These are phyloP conservation scores for Drosophila albomicans DNA, from an alignment of 1,140 invertebrate species.

Conservation along the genomic window DNA sequence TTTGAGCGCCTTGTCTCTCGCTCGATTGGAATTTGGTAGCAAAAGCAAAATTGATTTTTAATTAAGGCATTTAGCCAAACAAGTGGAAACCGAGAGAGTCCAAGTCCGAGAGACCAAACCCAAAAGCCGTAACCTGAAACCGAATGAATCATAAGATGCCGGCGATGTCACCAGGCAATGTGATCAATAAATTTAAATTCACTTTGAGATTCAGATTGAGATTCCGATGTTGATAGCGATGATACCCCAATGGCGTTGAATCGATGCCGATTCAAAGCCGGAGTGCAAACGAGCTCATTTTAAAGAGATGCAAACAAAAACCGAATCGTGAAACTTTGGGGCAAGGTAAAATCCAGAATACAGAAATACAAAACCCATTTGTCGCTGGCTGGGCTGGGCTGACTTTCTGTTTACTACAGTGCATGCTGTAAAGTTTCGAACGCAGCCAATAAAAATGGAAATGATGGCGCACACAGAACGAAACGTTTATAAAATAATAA, in stretches of 20 bases:
- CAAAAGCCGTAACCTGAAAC: constrained; percentile 57
- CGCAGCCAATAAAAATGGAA: constrained; percentile 84
- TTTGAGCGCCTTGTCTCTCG: constrained; percentile 26
- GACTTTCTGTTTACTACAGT: constrained; percentile 40
- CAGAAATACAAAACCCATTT: constrained; percentile 31
- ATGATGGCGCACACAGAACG: constrained; percentile 67
- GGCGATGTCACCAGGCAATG: constrained; percentile 31
- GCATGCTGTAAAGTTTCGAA: constrained; percentile 68
- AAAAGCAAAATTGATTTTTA: constrained; percentile 76
- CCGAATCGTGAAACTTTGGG: constrained; percentile 5
- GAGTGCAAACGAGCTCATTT: constrained; percentile 74
- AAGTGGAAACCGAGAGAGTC: constrained; percentile 3
- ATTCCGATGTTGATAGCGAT: constrained; percentile 10
- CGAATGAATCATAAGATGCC: constrained; percentile 64
- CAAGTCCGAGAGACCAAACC: constrained; percentile 11
- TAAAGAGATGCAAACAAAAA: constrained; percentile 52
- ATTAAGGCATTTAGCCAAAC: constrained; percentile 75
- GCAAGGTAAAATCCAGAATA: neutral
- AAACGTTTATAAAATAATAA: constrained; percentile 84
- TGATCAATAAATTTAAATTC: constrained; percentile 68
- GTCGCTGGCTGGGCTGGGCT: constrained; percentile 15
- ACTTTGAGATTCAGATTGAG: constrained; percentile 23
- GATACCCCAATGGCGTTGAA: no score
- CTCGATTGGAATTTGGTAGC: constrained; percentile 67
- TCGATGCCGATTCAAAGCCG: constrained; percentile 21